Evolutionary conservation across 2,797 vertebrate species (phyloP), one percentile per base, ranked within the genome.

Genomic region (Neosilurus hyrtlii): DNA sequence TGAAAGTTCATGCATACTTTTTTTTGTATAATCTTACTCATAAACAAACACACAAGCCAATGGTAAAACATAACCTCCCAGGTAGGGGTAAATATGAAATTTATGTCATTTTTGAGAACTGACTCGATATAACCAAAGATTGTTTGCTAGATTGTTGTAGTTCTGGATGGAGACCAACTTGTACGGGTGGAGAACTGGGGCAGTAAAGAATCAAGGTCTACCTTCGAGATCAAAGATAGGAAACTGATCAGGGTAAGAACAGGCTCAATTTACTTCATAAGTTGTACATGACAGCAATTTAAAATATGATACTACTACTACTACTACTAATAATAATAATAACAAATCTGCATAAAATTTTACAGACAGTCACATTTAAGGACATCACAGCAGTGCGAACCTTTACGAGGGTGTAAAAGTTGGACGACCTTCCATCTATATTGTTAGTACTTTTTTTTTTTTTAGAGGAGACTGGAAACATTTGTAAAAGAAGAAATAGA

Each of bases 111-210:
- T 26, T 72, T 52, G 2, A 26, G 18, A 9, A 26, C 24, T 72
- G 7, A 2, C 14, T 16, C 9, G 71, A 56, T 57, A 80, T 35
- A 52, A 63, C 30, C 2, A 51, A 12, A 78, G 70, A n/a, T 49
- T 82, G 22, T 72, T 73, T 68, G n/a, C 88, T 57, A 99, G 97
- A 96, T 97, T 85, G 93, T 93, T 22, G 94, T 99, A 87, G 92
- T 87, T 74, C 83, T 97, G 92, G 95, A 98, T 0, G 96, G 94
- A 81, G 94, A 96, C 89, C 96, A 96, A 89, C 85, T 99, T 70
- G 89, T 97, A 86, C 96, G 98, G 0, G 92, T 97, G 88, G 97
- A 98, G 93, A 98, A 96, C 90, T 99, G 97, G 97, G 96, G 98
- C 0, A 95, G 93, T 88, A 98, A 98, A 87, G 96, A 98, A 91